phyloP scores from a whole-genome alignment of 1,140 invertebrate species.

The Eulimnadia texana region DNA sequence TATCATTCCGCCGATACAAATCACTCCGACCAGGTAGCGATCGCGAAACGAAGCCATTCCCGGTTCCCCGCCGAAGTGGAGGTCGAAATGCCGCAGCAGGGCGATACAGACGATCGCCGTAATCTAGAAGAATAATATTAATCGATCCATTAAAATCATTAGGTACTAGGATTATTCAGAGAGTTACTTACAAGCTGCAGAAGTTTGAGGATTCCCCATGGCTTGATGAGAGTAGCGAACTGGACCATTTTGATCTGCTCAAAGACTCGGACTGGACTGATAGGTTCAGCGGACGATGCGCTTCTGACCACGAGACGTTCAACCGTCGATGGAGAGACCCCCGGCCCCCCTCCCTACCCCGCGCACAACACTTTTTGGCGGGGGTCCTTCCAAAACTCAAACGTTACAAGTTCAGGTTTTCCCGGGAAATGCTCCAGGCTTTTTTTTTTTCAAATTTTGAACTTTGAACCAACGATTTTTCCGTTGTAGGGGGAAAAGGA shows the following conservation, averaged over 20 bases:
- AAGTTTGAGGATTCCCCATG: not conserved
- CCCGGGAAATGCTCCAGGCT: too few species aligned
- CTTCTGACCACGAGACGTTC: not conserved
- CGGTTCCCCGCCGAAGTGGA: constrained; percentile 17
- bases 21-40: constrained; percentile 16
- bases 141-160: not conserved
- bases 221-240: not conserved
- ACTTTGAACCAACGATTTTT: too few species aligned
- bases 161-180: not conserved
- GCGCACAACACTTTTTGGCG: too few species aligned
- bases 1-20: constrained; percentile 18
- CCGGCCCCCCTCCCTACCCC: too few species aligned
- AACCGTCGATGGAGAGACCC: not conserved
- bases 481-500: too few species aligned
- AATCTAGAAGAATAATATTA: constrained; percentile 4
- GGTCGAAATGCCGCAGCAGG: constrained; percentile 14
- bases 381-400: too few species aligned
- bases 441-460: too few species aligned
- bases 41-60: constrained; percentile 17
- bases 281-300: not conserved
- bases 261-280: not conserved
- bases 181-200: not conserved
- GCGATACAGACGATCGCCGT: constrained; percentile 17
- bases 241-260: not conserved
- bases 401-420: too few species aligned